Evolutionary conservation across 2,113 vertebrate genomes (phyloP).

Genomic region (Trochalopteron elliotii): DNA sequence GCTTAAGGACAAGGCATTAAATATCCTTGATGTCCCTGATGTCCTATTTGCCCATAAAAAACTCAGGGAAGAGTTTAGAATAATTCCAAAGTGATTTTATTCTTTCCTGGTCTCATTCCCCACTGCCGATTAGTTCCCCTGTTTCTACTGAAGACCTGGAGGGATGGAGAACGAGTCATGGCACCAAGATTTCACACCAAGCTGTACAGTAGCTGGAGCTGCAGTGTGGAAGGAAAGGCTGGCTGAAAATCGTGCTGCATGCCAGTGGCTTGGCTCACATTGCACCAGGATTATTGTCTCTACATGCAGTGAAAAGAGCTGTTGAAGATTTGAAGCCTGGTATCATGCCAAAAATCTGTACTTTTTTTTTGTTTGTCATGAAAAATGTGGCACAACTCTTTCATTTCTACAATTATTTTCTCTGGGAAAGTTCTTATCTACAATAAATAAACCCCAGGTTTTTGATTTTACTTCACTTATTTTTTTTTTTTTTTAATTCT

Average conservation of each 20-base stretch:
- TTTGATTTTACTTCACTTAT: background rate
- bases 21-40: background rate
- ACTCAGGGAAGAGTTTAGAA: background rate
- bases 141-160: background rate
- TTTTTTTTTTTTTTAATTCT: background rate
- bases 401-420: background rate
- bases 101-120: background rate
- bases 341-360: slow-evolving; percentile 62
- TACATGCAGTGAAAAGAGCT: slow-evolving; percentile 38
- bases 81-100: background rate
- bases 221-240: background rate
- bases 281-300: slow-evolving; percentile 36
- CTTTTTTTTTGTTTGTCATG: slow-evolving; percentile 13
- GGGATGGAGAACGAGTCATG: fast-evolving
- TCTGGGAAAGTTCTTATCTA: background rate
- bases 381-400: background rate
- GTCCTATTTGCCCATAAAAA: background rate
- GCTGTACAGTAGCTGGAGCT: background rate
- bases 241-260: background rate
- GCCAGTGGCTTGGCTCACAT: slow-evolving; percentile 44
- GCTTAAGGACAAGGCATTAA: background rate
- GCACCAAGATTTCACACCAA: background rate
- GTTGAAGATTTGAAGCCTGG: slow-evolving; percentile 45
- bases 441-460: background rate
- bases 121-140: background rate